Conservation (phyloP, 2,888 invertebrate species). For the Nasonovia ribisnigri region DNA sequence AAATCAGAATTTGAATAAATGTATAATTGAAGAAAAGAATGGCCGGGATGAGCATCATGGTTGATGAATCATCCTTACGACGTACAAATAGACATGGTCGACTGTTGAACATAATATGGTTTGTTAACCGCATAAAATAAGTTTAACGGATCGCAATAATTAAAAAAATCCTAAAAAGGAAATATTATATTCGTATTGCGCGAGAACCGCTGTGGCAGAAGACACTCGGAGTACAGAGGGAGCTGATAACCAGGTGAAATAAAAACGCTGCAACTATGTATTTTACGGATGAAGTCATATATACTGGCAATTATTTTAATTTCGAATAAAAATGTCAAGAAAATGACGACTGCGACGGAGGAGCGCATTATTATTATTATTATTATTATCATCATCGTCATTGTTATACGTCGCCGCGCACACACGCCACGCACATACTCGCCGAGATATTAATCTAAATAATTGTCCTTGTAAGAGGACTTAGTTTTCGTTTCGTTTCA, state of each 20-base stretch:
- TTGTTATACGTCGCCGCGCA: conserved; percentile 51
- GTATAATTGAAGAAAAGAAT: neutral
- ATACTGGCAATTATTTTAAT: conserved; percentile 58
- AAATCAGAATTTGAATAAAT: neutral
- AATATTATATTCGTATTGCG: neutral
- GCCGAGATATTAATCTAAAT: conserved; percentile 62
- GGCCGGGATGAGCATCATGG: neutral
- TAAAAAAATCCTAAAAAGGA: neutral
- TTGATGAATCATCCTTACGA: neutral
- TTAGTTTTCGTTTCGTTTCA: conserved; percentile 65
- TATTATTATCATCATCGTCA: neutral
- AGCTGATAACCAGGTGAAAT: neutral
- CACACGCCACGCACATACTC: neutral
- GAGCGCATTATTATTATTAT: neutral
- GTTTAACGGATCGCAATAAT: neutral
- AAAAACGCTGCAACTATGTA: neutral
- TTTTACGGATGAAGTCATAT: neutral
- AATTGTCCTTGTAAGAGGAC: conserved; percentile 64
- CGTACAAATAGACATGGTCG: neutral
- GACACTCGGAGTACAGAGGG: neutral
- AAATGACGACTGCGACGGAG: conserved; percentile 30
- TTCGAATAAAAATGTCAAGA: conserved; percentile 60
- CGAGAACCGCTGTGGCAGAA: neutral
- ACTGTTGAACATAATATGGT: neutral
- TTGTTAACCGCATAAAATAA: neutral